phyloP scores from a whole-genome alignment of 2,888 invertebrate species.

The Thereva nobilitata region DNA sequence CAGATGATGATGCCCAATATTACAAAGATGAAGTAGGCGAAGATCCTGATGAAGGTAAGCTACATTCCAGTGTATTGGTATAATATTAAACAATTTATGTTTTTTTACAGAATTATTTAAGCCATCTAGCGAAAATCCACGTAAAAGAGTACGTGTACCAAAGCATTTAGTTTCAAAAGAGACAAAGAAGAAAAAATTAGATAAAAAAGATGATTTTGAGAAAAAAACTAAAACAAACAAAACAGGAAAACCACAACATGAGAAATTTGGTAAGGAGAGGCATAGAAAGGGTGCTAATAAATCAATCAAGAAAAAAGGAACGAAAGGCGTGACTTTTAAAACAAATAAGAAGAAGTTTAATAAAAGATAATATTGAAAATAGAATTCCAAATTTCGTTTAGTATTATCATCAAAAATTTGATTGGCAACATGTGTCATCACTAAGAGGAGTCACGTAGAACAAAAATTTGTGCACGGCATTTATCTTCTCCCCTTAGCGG shows the following conservation, averaged over 20 bases:
- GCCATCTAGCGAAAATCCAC: constrained; percentile 44
- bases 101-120: constrained; percentile 50
- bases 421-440: too few species aligned
- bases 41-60: constrained; percentile 79
- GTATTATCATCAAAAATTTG: too few species aligned
- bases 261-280: not conserved
- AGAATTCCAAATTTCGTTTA: too few species aligned
- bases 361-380: too few species aligned
- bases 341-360: too few species aligned
- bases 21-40: constrained; percentile 86
- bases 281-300: not conserved
- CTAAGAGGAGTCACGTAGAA: too few species aligned
- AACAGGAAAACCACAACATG: not conserved
- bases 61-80: constrained; percentile 3
- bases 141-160: constrained; percentile 49
- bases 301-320: too few species aligned
- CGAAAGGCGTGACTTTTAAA: too few species aligned
- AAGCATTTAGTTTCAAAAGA: constrained; percentile 45
- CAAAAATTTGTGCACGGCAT: too few species aligned
- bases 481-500: too few species aligned
- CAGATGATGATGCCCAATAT: constrained; percentile 80
- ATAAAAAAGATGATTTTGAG: constrained; percentile 21
- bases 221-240: not conserved
- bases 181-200: constrained; percentile 48
- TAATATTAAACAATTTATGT: constrained; percentile 2